phyloP scores from a whole-genome alignment of 2,113 vertebrate genomes.

The Cepphus grylle region DNA sequence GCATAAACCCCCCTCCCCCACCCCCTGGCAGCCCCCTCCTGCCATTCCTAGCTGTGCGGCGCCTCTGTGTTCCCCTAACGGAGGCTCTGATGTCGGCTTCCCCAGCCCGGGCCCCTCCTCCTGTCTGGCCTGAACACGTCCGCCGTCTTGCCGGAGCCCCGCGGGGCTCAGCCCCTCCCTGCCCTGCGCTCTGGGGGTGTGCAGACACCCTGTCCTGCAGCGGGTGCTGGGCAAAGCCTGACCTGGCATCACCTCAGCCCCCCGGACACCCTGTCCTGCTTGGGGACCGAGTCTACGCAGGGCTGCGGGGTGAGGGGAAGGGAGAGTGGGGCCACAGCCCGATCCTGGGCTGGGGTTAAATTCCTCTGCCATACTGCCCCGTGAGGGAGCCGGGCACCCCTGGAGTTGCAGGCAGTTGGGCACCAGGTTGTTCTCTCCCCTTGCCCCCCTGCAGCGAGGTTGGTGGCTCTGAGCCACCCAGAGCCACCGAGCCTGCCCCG shows the following conservation, averaged over 20 bases:
- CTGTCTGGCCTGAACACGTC: not conserved
- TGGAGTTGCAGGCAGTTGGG: not conserved
- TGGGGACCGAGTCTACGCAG: accelerated
- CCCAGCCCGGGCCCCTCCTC: not conserved
- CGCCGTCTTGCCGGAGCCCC: not conserved
- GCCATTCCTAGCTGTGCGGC: accelerated
- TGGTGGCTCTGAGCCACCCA: not conserved
- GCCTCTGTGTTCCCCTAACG: not conserved
- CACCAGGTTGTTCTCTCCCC: not conserved
- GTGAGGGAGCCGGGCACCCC: not conserved
- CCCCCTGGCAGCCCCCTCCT: not conserved
- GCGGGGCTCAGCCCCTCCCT: not conserved
- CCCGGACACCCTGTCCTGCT: accelerated
- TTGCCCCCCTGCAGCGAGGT: not conserved
- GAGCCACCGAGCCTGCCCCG: not conserved
- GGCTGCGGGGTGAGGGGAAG: accelerated
- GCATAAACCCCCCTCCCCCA: not conserved
- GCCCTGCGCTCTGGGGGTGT: not conserved
- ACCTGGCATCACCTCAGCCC: accelerated
- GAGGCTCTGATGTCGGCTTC: not conserved
- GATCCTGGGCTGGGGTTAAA: not conserved
- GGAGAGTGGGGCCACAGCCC: accelerated
- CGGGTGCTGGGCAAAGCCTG: not conserved
- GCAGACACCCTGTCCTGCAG: not conserved
- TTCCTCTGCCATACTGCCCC: not conserved